phyloP scores from a whole-genome alignment of 2,888 invertebrate genomes.

The Phortica magna region DNA sequence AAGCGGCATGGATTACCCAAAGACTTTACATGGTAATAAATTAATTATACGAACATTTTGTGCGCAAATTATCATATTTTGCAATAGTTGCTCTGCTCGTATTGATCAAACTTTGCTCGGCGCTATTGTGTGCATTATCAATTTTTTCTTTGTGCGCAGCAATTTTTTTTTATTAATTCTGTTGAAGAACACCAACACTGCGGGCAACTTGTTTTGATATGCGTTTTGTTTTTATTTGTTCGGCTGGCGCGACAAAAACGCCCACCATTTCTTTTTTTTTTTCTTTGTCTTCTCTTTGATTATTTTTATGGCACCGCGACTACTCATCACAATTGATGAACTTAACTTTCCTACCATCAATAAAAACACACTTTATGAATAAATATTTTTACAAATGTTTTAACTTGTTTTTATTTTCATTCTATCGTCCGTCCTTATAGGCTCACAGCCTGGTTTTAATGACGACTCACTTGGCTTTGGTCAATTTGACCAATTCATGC shows the following conservation, averaged over 20 bases:
- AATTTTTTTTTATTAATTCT: neutral
- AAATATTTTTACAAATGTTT: constrained; percentile 21
- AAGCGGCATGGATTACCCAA: constrained; percentile 70
- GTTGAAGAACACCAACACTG: neutral
- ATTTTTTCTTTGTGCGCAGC: constrained; percentile 18
- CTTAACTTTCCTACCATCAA: neutral
- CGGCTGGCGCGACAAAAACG: constrained; percentile 24
- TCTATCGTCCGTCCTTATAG: neutral
- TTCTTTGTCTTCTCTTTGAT: neutral
- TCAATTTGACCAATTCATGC: constrained; percentile 92
- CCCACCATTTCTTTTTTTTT: constrained; percentile 6
- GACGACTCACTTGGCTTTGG: constrained; percentile 90
- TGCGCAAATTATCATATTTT: constrained; percentile 6
- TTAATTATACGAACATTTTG: neutral
- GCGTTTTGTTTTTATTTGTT: constrained; percentile 5
- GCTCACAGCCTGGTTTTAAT: constrained; percentile 89
- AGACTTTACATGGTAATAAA: constrained; percentile 69
- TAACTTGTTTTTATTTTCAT: neutral
- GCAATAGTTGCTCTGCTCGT: constrained; percentile 36
- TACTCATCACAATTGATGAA: neutral
- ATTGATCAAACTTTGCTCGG: constrained; percentile 67
- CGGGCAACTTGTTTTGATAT: neutral
- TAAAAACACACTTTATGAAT: neutral
- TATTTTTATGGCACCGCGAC: too few relatives aligned
- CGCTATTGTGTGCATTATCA: neutral